Evolutionary conservation across 2,113 vertebrate species (phyloP).

Genomic region (human): DNA sequence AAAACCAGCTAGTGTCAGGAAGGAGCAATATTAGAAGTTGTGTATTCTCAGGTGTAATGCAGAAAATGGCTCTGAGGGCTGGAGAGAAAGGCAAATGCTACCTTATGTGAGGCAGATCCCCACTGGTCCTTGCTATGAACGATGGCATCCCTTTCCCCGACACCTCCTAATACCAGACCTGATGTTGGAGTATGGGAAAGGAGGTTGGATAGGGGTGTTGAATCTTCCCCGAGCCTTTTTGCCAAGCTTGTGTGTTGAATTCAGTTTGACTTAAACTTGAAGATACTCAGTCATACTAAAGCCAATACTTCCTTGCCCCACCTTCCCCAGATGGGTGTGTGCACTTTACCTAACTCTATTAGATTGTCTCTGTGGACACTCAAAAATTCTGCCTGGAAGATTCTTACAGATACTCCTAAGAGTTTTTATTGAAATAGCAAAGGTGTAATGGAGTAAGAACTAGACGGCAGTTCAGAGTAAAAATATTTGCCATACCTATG

Average conservation of each 20-base stretch:
- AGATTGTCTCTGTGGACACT: neutral
- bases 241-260: neutral
- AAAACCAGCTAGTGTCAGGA: conserved; percentile 40
- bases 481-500: neutral
- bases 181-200: neutral
- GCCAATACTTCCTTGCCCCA: neutral
- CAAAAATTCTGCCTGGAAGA: neutral
- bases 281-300: neutral
- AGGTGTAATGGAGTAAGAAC: neutral
- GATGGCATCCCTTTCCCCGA: neutral
- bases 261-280: neutral
- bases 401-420: neutral
- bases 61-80: neutral
- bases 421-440: neutral
- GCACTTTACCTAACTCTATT: neutral
- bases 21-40: neutral
- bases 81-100: neutral
- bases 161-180: neutral
- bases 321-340: neutral
- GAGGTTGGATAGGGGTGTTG: neutral
- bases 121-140: neutral
- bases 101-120: neutral
- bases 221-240: neutral
- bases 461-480: neutral
- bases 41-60: neutral